These are phyloP conservation scores for Atethmia centrago DNA, from an alignment of 2,888 invertebrate species.

Conservation along the genomic window DNA sequence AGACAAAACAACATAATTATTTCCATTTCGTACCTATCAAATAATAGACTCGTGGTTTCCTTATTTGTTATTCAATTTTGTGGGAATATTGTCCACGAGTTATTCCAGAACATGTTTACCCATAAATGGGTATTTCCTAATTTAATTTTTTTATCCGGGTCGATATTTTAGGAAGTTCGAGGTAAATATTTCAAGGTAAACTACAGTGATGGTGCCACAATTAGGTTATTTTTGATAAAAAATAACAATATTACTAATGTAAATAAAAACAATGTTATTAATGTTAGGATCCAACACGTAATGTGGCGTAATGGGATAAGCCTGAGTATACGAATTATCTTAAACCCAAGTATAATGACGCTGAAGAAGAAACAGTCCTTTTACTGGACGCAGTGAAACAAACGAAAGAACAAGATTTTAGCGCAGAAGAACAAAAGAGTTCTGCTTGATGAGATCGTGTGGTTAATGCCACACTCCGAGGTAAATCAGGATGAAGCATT, in stretches of 20 bases:
- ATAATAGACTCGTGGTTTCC: conserved; percentile 40
- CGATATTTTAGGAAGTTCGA: conserved; percentile 3
- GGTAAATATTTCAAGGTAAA: conserved; percentile 22
- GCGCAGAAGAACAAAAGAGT: background rate
- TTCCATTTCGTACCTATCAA: conserved; percentile 1
- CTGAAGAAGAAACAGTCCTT: background rate
- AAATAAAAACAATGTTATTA: background rate
- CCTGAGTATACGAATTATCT: background rate
- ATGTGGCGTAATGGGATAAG: background rate
- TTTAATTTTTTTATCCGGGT: too few species aligned
- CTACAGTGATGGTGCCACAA: conserved; percentile 4
- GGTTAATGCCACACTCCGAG: background rate
- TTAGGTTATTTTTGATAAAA: background rate
- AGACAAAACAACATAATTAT: conserved; percentile 29
- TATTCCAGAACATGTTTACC: conserved; percentile 47
- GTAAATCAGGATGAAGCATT: background rate
- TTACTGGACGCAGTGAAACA: background rate
- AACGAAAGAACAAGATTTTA: background rate
- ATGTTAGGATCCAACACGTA: background rate
- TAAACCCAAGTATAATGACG: background rate
- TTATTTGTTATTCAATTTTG: conserved; percentile 55
- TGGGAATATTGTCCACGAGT: conserved; percentile 27
- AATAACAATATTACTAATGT: background rate
- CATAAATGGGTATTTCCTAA: conserved; percentile 44
- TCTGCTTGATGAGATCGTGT: background rate